A percentile compares a stretch with the other conserved stretches of the same genome.
phyloP scores from a whole-genome alignment of 2,888 invertebrate genomes.

The Adelphocoris suturalis region DNA sequence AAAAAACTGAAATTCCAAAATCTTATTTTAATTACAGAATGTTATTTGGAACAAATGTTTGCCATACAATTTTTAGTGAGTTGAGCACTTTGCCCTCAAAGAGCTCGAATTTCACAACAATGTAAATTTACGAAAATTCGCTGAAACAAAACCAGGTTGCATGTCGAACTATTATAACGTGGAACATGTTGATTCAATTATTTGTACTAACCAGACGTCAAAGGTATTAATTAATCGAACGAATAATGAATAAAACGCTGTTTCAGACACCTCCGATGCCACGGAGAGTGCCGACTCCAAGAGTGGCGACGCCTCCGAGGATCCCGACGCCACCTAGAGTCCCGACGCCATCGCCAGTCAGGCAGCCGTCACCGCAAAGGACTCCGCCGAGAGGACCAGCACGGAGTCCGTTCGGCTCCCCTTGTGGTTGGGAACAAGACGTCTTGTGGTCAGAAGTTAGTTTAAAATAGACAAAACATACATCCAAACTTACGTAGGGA shows the following conservation, averaged over 20 bases:
- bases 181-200: too few relatives aligned
- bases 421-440: neutral
- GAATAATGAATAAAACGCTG: neutral
- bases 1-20: too few relatives aligned
- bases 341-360: neutral
- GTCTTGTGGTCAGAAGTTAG: constrained; percentile 11
- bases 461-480: neutral
- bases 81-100: too few relatives aligned
- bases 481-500: neutral
- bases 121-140: too few relatives aligned
- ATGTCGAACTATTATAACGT: too few relatives aligned
- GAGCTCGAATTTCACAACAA: too few relatives aligned
- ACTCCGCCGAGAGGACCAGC: neutral
- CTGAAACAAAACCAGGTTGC: too few relatives aligned
- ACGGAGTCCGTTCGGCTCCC: neutral
- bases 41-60: too few relatives aligned
- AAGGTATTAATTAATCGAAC: too few relatives aligned
- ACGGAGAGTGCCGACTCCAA: neutral
- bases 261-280: neutral
- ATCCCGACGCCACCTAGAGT: neutral
- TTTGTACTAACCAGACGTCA: too few relatives aligned
- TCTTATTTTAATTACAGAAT: too few relatives aligned
- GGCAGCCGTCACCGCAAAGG: neutral
- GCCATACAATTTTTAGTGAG: too few relatives aligned
- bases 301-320: neutral